phyloP scores from a whole-genome alignment of 2,888 invertebrate species.

The Sussaba pulchella region DNA sequence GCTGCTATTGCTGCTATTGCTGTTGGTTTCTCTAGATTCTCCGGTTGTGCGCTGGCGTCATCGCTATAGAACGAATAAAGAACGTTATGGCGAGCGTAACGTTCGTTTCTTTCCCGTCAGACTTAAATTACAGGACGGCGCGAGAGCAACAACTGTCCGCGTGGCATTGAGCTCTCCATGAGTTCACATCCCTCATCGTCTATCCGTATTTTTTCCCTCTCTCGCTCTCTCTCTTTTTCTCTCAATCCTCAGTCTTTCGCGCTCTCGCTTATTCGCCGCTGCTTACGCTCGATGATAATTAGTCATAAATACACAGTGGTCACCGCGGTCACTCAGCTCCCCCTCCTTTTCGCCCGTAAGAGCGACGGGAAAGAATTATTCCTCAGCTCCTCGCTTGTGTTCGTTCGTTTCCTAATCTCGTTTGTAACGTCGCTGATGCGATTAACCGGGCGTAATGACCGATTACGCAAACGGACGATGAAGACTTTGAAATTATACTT shows the following conservation, averaged over 20 bases:
- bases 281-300: conserved; percentile 69
- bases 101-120: conserved; percentile 67
- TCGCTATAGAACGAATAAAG: conserved; percentile 29
- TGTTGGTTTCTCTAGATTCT: conserved; percentile 25
- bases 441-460: conserved; percentile 31
- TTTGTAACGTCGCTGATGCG: conserved; percentile 9
- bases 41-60: conserved; percentile 57
- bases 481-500: no score
- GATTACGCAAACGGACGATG: conserved; percentile 18
- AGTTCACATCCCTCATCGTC: conserved; percentile 73
- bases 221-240: no score
- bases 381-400: not conserved
- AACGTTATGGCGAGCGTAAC: conserved; percentile 7
- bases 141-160: conserved; percentile 67
- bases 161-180: conserved; percentile 73
- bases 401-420: conserved; percentile 5
- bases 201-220: not conserved
- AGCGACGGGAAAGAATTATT: conserved; percentile 28
- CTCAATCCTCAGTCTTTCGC: conserved; percentile 14
- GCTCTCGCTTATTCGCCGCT: not conserved
- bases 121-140: conserved; percentile 77
- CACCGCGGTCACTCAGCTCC: conserved; percentile 55
- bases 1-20: not conserved
- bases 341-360: conserved; percentile 7
- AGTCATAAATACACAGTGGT: conserved; percentile 75